Base-by-base conservation (phyloP, 2,113 vertebrate genomes). In the Podiceps cristatus region DNA sequence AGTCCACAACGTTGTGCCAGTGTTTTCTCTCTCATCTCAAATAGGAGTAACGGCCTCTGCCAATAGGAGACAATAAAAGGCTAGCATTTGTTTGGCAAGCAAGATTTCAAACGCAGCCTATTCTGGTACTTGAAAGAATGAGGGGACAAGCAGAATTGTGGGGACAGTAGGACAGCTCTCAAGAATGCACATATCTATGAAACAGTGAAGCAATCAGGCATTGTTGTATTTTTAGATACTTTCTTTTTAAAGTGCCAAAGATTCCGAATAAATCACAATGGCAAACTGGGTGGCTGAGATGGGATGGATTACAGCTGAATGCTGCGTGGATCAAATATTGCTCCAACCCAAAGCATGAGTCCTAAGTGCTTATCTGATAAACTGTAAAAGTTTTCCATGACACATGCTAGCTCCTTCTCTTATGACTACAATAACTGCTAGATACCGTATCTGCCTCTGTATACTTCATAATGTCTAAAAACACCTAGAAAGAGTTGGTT, bases 211-310 rank as follows among this genome's bases (percentile, higher is more conserved):
- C 69, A 95, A 94, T 93, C 94, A 96, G 80, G 50, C 31, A 0
- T 22, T 56, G 55, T 13, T 74, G 53, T 96, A 97, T 96, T 97
- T 97, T 96, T 96, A 95, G 96, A 82, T 58, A 68, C 76, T 95
- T 87, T 93, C 60, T 93, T 92, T 86, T 71, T 94, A 80, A 92
- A 94, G 91, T 64, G 73, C 88, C 86, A 91, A 95, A 96, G 91
- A 92, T 81, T 81, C 62, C 0, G 22, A 84, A 94, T 96, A 97
- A 95, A 96, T 96, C 95, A 96, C 66, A 96, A 89, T 47, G 58
- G 83, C 73, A 97, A 96, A 95, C 73, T 62, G 91, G 92, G 67
- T 96, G 74, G 66, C 76, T 73, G 50, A 95, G 80, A 93, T 81
- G 58, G 86, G 86, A 87, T 5, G 93, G 62, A 95, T 96, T 94